These are phyloP conservation scores for Olivierus martensii DNA, from an alignment of 1,140 invertebrate genomes.

Conservation along the genomic window DNA sequence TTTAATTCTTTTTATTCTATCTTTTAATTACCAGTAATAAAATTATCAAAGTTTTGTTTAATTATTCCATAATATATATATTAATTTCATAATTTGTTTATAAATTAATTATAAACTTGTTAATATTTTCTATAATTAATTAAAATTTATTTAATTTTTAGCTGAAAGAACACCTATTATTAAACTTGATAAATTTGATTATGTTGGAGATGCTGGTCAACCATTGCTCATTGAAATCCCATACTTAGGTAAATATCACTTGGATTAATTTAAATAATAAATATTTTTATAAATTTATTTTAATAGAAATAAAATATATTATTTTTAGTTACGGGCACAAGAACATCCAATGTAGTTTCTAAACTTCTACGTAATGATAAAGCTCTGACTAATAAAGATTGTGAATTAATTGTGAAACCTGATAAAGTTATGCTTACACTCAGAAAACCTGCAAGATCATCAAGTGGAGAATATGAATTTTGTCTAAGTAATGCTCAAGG, in stretches of 20 bases:
- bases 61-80: no score
- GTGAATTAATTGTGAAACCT: conserved; percentile 71
- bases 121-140: no score
- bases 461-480: conserved; percentile 68
- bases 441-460: conserved; percentile 63
- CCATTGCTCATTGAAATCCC: conserved; percentile 49
- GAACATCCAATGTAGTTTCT: conserved; percentile 69
- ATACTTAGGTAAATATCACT: conserved; percentile 56
- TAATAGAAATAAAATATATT: no score
- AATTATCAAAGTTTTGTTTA: no score
- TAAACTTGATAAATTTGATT: conserved; percentile 26
- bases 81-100: no score
- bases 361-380: conserved; percentile 82
- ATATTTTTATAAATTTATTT: no score
- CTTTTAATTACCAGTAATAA: no score
- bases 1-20: no score
- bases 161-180: conserved; percentile 35
- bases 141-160: conserved; percentile 22
- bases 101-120: no score
- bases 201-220: conserved; percentile 20
- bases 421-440: conserved; percentile 79
- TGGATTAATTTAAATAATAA: no score
- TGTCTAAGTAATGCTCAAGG: conserved; percentile 76
- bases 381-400: conserved; percentile 67
- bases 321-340: conserved; percentile 61